A percentile compares a stretch with the other conserved stretches of the same genome.
These are phyloP conservation scores for Alca torda DNA, from an alignment of 2,797 vertebrate species.

Conservation along the genomic window DNA sequence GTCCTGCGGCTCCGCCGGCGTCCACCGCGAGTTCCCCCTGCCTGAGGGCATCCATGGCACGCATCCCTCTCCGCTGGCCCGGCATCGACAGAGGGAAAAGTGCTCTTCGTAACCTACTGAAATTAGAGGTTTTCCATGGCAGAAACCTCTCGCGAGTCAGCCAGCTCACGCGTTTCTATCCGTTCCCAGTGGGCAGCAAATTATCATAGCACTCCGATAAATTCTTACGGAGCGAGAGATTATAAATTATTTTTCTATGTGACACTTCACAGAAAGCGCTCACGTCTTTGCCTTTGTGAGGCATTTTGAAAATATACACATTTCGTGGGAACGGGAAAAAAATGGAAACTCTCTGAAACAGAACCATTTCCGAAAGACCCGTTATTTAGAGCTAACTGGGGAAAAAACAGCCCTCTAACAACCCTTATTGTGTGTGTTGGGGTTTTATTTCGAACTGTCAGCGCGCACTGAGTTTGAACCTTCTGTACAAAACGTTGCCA, in stretches of 20 bases:
- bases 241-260: background rate
- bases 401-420: background rate
- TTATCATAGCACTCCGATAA: background rate
- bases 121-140: fast-evolving
- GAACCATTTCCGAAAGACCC: background rate
- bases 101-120: background rate
- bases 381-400: background rate
- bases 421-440: background rate
- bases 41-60: fast-evolving
- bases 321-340: background rate
- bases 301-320: background rate
- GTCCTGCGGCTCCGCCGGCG: background rate
- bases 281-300: background rate
- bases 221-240: background rate
- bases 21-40: background rate
- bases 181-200: background rate
- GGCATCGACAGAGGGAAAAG: background rate
- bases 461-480: background rate
- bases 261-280: background rate
- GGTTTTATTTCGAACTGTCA: background rate
- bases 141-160: background rate
- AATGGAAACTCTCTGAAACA: background rate
- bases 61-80: background rate
- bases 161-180: background rate
- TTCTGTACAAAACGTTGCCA: background rate